phyloP scores from a whole-genome alignment of 2,797 vertebrate genomes.

The Manis crassicaudata region DNA sequence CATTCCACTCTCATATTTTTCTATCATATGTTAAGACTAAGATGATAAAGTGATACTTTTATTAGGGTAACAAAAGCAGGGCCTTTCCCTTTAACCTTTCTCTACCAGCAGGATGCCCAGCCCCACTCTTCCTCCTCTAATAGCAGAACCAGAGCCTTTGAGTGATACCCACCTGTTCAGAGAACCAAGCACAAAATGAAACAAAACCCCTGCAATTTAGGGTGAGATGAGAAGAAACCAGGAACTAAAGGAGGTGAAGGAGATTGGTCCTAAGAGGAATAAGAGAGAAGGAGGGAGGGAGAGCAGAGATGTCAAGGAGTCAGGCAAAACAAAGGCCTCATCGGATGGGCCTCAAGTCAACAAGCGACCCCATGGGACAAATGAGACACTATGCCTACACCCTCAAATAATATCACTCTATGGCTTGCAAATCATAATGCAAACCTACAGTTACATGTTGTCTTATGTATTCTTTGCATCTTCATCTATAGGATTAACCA shows the following conservation, averaged over 20 bases:
- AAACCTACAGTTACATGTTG: background rate
- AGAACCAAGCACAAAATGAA: background rate
- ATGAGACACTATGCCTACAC: background rate
- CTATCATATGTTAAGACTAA: background rate
- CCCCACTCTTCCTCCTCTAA: background rate
- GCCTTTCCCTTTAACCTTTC: background rate
- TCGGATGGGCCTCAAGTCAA: background rate
- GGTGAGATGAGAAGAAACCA: background rate
- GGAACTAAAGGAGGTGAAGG: background rate
- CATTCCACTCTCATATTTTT: background rate
- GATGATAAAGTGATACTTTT: background rate
- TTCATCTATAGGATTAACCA: background rate
- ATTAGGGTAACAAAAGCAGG: background rate
- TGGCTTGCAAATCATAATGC: background rate
- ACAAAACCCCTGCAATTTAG: background rate
- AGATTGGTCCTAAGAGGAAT: background rate
- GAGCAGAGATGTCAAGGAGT: background rate
- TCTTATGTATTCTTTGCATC: background rate
- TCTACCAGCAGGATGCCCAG: background rate
- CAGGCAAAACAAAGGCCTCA: background rate
- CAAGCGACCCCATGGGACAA: background rate
- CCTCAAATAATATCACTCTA: background rate
- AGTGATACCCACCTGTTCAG: background rate
- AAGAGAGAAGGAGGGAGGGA: background rate
- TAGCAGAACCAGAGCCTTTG: background rate